phyloP scores from a whole-genome alignment of 2,113 vertebrate species.

The Eptesicus fuscus region DNA sequence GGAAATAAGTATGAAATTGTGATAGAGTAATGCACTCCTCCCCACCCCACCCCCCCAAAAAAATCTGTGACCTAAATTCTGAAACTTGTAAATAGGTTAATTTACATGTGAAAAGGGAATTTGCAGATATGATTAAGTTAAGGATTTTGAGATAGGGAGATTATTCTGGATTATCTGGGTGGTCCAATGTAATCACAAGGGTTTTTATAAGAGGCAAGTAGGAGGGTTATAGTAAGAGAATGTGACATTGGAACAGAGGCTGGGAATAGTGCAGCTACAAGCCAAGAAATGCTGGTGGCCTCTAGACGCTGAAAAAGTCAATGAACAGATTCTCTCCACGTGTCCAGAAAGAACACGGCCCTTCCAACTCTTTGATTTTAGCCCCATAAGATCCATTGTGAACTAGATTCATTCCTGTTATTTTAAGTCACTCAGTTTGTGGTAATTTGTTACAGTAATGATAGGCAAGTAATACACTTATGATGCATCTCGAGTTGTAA shows the following conservation, averaged over 20 bases:
- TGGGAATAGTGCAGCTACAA: background rate
- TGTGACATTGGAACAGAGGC: background rate
- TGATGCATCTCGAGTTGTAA: background rate
- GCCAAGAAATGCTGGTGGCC: background rate
- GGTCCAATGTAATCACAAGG: background rate
- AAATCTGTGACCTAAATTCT: background rate
- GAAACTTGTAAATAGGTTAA: background rate
- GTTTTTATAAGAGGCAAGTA: background rate
- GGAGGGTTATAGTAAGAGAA: background rate
- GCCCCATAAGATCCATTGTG: background rate
- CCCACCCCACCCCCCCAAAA: background rate
- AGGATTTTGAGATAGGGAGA: background rate
- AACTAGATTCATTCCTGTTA: background rate
- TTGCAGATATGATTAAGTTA: background rate
- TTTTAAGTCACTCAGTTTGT: background rate
- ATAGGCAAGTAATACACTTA: background rate
- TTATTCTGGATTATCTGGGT: background rate
- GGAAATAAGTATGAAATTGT: background rate
- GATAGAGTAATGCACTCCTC: background rate
- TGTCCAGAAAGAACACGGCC: background rate
- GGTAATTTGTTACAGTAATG: background rate
- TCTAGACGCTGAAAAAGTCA: background rate
- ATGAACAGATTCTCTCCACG: background rate
- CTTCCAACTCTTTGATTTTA: background rate
- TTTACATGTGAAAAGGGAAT: background rate